phyloP scores from a whole-genome alignment of 2,113 vertebrate species.

The Stigmatopora argus region DNA sequence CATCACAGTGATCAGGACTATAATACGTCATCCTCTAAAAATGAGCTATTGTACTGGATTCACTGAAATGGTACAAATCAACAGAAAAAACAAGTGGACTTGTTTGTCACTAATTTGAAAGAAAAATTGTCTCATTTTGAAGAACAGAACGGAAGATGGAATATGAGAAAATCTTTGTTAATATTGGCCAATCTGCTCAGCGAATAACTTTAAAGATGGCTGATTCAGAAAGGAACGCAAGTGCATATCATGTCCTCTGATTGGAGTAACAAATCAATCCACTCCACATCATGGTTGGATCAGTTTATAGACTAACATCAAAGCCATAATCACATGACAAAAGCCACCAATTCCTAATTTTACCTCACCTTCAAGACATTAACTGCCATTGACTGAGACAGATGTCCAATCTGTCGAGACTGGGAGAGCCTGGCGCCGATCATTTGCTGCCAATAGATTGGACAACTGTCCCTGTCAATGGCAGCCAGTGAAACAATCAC shows the following conservation, averaged over 20 bases:
- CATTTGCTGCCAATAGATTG: too few species aligned
- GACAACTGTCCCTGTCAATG: too few species aligned
- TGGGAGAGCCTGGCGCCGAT: too few species aligned
- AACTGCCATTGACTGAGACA: too few species aligned
- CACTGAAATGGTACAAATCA: constrained; percentile 20
- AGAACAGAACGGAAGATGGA: constrained; percentile 62
- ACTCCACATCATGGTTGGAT: constrained; percentile 52
- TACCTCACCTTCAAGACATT: too few species aligned
- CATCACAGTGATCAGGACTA: not conserved
- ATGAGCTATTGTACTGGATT: too few species aligned
- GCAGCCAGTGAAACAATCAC: too few species aligned
- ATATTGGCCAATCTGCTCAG: constrained; percentile 55
- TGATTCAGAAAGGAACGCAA: constrained; percentile 56
- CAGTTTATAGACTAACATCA: constrained; percentile 59
- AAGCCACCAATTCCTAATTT: not conserved
- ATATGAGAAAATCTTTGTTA: constrained; percentile 57
- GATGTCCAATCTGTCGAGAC: too few species aligned
- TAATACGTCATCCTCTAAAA: constrained; percentile 6
- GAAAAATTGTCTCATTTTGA: constrained; percentile 48
- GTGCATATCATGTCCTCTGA: constrained; percentile 63
- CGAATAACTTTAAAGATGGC: constrained; percentile 58
- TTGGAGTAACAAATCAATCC: constrained; percentile 75
- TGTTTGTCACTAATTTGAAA: constrained; percentile 42
- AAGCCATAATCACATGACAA: constrained; percentile 40
- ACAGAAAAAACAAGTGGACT: constrained; percentile 48